A percentile compares a stretch with the other conserved stretches of the same genome.
Conservation (phyloP, 2,888 invertebrate genomes). For the Tetrapedia diversipes region DNA sequence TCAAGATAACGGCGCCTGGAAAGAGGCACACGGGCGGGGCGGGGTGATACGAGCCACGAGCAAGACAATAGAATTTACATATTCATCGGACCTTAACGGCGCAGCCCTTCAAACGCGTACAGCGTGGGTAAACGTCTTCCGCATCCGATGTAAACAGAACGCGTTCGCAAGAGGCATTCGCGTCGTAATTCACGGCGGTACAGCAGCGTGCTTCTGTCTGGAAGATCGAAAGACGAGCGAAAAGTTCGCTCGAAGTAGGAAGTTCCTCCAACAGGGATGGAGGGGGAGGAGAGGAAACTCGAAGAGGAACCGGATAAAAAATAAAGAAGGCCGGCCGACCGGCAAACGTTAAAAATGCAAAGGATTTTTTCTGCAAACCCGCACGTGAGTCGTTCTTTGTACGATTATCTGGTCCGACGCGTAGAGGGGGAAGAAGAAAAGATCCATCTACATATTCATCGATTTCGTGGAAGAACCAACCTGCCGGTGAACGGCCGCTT, state of each 20-base stretch:
- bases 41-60: constrained; percentile 21
- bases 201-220: constrained; percentile 20
- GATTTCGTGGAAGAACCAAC: constrained; percentile 47
- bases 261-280: neutral
- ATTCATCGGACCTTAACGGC: constrained; percentile 69
- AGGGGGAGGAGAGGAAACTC: too few species aligned
- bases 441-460: constrained; percentile 73
- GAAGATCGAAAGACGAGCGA: constrained; percentile 41
- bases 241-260: constrained; percentile 7
- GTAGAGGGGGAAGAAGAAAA: constrained; percentile 45
- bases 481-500: constrained; percentile 36
- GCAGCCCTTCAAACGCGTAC: constrained; percentile 59
- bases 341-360: constrained; percentile 67
- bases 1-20: constrained; percentile 30
- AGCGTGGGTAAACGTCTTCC: constrained; percentile 59
- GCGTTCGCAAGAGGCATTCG: constrained; percentile 47
- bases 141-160: constrained; percentile 60
- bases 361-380: constrained; percentile 48
- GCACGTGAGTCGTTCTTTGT: constrained; percentile 45
- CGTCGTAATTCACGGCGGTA: constrained; percentile 51
- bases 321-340: too few species aligned
- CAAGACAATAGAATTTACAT: constrained; percentile 68
- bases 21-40: constrained; percentile 11
- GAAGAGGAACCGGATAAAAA: constrained; percentile 14
- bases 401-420: constrained; percentile 57